phyloP scores from a whole-genome alignment of 2,113 vertebrate species.

The Oplegnathus fasciatus region DNA sequence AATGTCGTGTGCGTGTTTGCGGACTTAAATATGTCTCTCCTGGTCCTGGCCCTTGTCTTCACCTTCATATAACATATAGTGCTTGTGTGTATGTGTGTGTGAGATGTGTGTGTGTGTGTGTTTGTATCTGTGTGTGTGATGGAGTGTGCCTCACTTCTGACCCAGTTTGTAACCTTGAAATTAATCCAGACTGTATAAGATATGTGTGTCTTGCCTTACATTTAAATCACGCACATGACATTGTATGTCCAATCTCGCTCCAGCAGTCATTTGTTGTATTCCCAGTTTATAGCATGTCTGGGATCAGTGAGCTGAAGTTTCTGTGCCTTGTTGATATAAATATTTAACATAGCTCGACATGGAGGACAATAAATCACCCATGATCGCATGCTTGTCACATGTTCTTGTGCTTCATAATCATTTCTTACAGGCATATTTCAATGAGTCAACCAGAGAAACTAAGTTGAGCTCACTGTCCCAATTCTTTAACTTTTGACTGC shows the following conservation, averaged over 20 bases:
- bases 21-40: background rate
- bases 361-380: background rate
- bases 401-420: background rate
- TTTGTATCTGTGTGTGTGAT: background rate
- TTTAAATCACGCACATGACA: slow-evolving; percentile 5
- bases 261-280: slow-evolving; percentile 7
- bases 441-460: slow-evolving; percentile 33
- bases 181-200: background rate
- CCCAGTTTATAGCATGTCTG: slow-evolving; percentile 7
- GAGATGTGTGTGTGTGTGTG: background rate
- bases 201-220: background rate
- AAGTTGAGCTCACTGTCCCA: slow-evolving; percentile 54
- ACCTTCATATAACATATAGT: background rate
- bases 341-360: background rate
- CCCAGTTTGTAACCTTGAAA: slow-evolving; percentile 10
- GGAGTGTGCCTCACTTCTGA: background rate
- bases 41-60: slow-evolving; percentile 11
- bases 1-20: background rate
- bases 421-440: slow-evolving; percentile 15
- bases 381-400: background rate
- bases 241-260: background rate
- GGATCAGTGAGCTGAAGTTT: slow-evolving; percentile 16
- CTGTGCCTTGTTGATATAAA: slow-evolving; percentile 14
- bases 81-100: background rate
- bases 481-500: slow-evolving; percentile 64